phyloP scores from a whole-genome alignment of 2,888 invertebrate genomes.

The Orthonevra nobilis region DNA sequence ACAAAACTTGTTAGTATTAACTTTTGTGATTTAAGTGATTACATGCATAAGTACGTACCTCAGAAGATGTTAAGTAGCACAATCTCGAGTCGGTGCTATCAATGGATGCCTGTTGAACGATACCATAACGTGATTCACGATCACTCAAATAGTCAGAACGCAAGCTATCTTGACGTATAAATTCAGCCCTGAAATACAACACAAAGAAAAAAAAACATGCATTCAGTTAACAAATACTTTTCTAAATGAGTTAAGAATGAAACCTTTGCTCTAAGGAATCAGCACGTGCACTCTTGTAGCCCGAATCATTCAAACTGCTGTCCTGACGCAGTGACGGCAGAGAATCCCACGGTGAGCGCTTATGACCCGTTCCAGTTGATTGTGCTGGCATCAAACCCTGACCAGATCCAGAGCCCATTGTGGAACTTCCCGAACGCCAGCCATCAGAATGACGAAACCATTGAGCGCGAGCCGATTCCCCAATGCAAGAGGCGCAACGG shows the following conservation, averaged over 20 bases:
- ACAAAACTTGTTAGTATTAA: no score
- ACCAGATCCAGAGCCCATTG: constrained; percentile 83
- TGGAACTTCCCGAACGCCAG: constrained; percentile 89
- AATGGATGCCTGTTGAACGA: constrained; percentile 95
- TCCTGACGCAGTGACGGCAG: constrained; percentile 92
- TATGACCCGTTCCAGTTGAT: constrained; percentile 81
- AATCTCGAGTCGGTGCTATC: constrained; percentile 96
- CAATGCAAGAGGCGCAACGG: constrained; percentile 92
- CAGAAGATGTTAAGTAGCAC: constrained; percentile 96
- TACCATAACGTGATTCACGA: constrained; percentile 92
- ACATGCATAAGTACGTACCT: constrained; percentile 85
- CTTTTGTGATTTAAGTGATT: no score
- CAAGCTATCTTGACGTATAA: constrained; percentile 93
- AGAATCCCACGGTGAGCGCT: constrained; percentile 93
- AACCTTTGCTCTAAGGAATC: constrained; percentile 94
- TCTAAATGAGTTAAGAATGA: constrained; percentile 22
- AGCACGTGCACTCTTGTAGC: constrained; percentile 91
- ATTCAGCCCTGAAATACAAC: constrained; percentile 85
- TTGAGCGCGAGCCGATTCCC: constrained; percentile 92
- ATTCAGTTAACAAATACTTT: no score
- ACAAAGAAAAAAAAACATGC: not conserved
- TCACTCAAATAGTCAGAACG: constrained; percentile 95
- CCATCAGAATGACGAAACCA: constrained; percentile 95
- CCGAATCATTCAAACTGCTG: constrained; percentile 92
- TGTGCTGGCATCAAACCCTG: constrained; percentile 81